phyloP scores from a whole-genome alignment of 1,140 invertebrate genomes.

The Lasaia peninsularis region DNA sequence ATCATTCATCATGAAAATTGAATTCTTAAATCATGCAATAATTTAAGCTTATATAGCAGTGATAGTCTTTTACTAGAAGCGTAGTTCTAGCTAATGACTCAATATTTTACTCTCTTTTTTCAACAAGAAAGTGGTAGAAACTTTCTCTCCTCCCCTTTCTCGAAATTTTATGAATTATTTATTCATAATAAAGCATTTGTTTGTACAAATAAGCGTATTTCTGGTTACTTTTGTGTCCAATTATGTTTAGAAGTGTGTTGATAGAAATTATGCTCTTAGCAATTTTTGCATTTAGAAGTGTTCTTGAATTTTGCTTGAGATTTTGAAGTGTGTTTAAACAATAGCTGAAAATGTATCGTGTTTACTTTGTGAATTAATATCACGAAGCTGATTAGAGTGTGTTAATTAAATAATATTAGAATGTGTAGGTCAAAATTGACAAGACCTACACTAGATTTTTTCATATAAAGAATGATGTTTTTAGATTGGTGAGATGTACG shows the following conservation, averaged over 20 bases:
- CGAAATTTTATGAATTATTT: background rate
- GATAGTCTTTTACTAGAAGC: no score
- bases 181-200: no score
- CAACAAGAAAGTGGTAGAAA: no score
- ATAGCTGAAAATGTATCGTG: background rate
- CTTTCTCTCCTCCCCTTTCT: no score
- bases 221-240: background rate
- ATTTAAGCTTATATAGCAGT: no score
- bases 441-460: constrained; percentile 1
- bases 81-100: no score
- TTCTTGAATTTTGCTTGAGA: constrained; percentile 5
- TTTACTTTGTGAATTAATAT: background rate
- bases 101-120: no score
- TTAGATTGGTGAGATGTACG: background rate
- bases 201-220: no score
- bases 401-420: background rate
- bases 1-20: no score
- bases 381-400: background rate
- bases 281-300: background rate
- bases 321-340: constrained; percentile 3
- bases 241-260: background rate
- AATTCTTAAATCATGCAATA: no score
- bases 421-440: constrained; percentile 7
- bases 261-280: background rate
- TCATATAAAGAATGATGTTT: constrained; percentile 2